Evolutionary conservation across 2,888 invertebrate species (phyloP).

Genomic region (Stratiomys singularior): DNA sequence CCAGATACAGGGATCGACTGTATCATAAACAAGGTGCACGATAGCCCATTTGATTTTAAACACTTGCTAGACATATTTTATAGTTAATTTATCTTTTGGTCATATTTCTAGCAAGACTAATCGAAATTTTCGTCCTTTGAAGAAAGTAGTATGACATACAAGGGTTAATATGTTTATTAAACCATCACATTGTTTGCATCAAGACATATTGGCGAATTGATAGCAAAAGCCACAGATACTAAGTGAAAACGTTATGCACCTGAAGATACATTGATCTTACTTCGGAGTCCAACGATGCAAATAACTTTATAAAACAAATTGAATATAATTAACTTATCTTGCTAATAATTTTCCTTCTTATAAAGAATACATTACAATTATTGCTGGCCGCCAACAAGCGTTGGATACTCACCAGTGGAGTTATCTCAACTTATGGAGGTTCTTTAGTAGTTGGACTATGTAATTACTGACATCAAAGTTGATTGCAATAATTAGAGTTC

Average conservation of each 20-base stretch:
- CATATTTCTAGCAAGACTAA: too few species aligned
- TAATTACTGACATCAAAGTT: constrained; percentile 23
- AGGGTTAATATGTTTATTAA: neutral
- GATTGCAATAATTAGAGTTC: constrained; percentile 22
- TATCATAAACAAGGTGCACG: too few species aligned
- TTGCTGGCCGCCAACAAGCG: neutral
- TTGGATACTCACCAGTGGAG: neutral
- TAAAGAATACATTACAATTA: constrained; percentile 3
- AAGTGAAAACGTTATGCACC: neutral
- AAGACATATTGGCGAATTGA: neutral
- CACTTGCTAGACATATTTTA: too few species aligned
- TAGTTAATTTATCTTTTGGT: too few species aligned
- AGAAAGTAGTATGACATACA: neutral
- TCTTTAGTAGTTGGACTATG: neutral
- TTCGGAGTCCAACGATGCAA: neutral
- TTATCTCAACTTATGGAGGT: neutral
- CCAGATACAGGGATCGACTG: too few species aligned
- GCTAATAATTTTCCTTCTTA: constrained; percentile 32
- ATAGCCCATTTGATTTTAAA: too few species aligned
- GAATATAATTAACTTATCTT: constrained; percentile 35
- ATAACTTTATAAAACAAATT: constrained; percentile 31
- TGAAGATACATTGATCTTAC: neutral
- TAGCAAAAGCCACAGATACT: neutral
- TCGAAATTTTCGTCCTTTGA: neutral
- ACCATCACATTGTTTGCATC: neutral